Evolutionary conservation across 2,797 vertebrate genomes (phyloP).

Genomic region (Acipenser ruthenus): DNA sequence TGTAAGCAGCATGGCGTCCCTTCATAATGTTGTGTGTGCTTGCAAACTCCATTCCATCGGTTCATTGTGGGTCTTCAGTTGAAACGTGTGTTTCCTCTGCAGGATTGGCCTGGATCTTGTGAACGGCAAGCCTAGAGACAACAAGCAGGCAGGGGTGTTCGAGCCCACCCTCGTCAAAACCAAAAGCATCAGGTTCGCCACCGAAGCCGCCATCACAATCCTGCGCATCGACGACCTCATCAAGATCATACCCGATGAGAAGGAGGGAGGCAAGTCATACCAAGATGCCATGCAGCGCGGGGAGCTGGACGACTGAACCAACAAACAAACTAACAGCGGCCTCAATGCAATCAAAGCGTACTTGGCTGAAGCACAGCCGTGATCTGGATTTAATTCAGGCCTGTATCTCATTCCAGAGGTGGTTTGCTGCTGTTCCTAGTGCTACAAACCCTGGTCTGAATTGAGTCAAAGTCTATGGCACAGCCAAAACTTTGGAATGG

Average conservation of each 20-base stretch:
- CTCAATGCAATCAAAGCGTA: not conserved
- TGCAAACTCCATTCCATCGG: too few species aligned
- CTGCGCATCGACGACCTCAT: conserved; percentile 10
- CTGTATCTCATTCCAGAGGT: not conserved
- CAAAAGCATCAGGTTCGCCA: conserved; percentile 6
- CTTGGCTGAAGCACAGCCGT: not conserved
- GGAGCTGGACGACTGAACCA: not conserved
- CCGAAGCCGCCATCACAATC: conserved; percentile 12
- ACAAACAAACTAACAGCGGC: not conserved
- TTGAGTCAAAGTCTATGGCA: too few species aligned
- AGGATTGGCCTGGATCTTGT: conserved; percentile 6
- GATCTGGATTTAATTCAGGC: not conserved
- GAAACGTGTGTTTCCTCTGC: not conserved
- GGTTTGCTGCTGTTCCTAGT: too few species aligned
- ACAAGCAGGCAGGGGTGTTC: not conserved
- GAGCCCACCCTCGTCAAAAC: conserved; percentile 9
- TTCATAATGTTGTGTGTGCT: too few species aligned
- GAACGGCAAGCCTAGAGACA: not conserved
- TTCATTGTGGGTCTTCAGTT: not conserved
- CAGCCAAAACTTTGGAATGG: too few species aligned
- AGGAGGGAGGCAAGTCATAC: not conserved
- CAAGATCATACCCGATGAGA: conserved; percentile 2
- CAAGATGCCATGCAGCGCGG: not conserved
- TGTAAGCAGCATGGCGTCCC: too few species aligned
- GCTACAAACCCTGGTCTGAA: too few species aligned